Evolutionary conservation across 2,888 invertebrate genomes (phyloP), one percentile per base, ranked within the genome.

Genomic region (Hemistola chrysoprasaria): DNA sequence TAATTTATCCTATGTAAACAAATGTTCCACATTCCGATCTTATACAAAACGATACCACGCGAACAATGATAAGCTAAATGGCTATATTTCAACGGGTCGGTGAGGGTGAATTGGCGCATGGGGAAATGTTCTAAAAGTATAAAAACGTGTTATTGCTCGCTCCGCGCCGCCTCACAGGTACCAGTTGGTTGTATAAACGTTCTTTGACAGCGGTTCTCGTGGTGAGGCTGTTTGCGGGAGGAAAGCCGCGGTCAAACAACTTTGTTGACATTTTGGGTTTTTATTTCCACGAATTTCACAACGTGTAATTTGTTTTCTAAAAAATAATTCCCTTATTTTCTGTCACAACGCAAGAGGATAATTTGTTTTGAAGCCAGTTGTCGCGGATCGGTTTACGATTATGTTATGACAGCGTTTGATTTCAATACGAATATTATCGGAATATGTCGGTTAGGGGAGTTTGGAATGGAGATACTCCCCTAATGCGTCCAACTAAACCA

Each of bases 141-240:
- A 78, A 75, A 80, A 80, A 70, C 65, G 68, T 80, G 79, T 81
- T 84, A 78, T 82, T 79, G 72, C 16, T 16, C 4, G 16, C 3
- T 16, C 16, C 16, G 16, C 73, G 63, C 62, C 71, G 68, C 62
- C 77, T 16, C 16, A 16, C n/a, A n/a, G n/a, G n/a, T 16, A 16
- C 67, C 66, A 63, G 76, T 71, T 80, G 77, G 78, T 75, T 75
- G 74, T 75, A 68, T 80, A 79, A 82, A 79, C 74, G 79, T 77
- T 81, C 83, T 84, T 85, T 78, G 83, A 82, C 80, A 74, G 74
- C 44, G 20, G 38, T 38, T 22, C 33, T 16, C 47, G 47, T 43
- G 48, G 49, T 42, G 47, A 48, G 61, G 55, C 41, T 45, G 40
- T 44, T 45, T 41, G 41, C 59, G 49, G 55, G 42, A 33, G 44